Evolutionary conservation across 2,888 invertebrate genomes (phyloP).

Genomic region (Limenitis camilla): DNA sequence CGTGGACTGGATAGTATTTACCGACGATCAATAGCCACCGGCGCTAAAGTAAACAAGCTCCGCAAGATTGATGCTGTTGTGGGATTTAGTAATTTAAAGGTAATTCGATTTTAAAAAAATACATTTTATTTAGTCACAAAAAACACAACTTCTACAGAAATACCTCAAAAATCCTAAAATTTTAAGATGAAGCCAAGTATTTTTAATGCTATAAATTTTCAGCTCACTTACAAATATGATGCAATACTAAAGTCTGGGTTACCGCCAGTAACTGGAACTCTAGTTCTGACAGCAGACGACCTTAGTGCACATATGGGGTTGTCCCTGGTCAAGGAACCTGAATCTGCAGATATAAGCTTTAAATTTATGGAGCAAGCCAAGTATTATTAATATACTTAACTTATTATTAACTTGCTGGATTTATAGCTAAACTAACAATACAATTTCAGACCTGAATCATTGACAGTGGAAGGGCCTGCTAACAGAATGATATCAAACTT

Average conservation of each 20-base stretch:
- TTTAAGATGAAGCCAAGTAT: too few relatives aligned
- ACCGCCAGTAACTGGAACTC: constrained; percentile 35
- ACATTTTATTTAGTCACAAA: not conserved
- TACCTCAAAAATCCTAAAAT: too few relatives aligned
- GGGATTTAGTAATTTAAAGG: constrained; percentile 54
- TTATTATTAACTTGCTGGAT: not conserved
- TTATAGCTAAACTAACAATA: not conserved
- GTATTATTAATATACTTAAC: constrained; percentile 27
- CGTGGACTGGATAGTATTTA: constrained; percentile 49
- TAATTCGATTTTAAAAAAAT: constrained; percentile 20
- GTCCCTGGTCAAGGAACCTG: constrained; percentile 32
- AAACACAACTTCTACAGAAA: not conserved
- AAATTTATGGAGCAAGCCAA: constrained; percentile 39
- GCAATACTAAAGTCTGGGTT: constrained; percentile 29
- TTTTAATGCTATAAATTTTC: constrained; percentile 1
- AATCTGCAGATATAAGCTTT: constrained; percentile 38
- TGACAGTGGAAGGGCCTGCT: constrained; percentile 51
- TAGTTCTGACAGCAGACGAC: constrained; percentile 44
- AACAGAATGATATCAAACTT: constrained; percentile 46
- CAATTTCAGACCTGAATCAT: constrained; percentile 40
- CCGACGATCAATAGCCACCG: constrained; percentile 45
- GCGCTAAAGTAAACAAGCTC: constrained; percentile 23
- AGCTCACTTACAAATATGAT: constrained; percentile 41
- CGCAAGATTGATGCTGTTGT: constrained; percentile 41
- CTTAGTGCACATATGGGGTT: constrained; percentile 40